Percentiles rank a stretch among this genome's conserved stretches.
These are phyloP conservation scores for Yponomeuta sedellus DNA, from an alignment of 2,888 invertebrate genomes.

Conservation along the genomic window DNA sequence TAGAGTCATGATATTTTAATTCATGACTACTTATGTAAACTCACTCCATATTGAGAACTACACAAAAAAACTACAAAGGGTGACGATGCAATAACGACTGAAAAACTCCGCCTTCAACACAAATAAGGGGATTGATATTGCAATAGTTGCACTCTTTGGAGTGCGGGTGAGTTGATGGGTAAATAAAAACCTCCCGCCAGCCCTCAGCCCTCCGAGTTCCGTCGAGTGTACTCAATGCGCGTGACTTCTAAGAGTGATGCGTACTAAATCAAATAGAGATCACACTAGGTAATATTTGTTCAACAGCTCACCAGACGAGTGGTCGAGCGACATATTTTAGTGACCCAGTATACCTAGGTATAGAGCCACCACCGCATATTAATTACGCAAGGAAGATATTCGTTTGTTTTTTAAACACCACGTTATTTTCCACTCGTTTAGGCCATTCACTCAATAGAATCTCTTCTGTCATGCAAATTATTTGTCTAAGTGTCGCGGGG, in stretches of 20 bases:
- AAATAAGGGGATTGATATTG: not conserved
- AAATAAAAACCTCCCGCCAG: not conserved
- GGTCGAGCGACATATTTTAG: too few species aligned
- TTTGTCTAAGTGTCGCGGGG: not conserved
- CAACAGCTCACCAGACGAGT: too few species aligned
- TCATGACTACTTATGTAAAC: too few species aligned
- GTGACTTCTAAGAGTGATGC: not conserved
- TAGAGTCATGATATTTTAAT: too few species aligned
- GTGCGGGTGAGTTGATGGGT: not conserved
- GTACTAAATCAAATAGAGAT: too few species aligned
- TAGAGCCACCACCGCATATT: not conserved
- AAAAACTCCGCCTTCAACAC: not conserved
- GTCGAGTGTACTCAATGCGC: not conserved
- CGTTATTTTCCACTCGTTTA: not conserved
- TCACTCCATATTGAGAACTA: not conserved
- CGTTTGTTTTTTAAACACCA: not conserved
- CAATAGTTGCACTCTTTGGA: not conserved
- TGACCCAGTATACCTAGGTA: not conserved
- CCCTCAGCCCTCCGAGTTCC: not conserved
- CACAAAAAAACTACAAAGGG: not conserved
- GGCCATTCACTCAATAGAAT: not conserved
- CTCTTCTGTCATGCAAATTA: not conserved
- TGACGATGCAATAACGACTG: not conserved
- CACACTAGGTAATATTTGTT: too few species aligned
- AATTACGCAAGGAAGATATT: not conserved